Percentiles rank a stretch among this genome's conserved stretches.
Evolutionary conservation across 2,888 invertebrate genomes (phyloP).

Genomic region (Agrenia bidenticulata): DNA sequence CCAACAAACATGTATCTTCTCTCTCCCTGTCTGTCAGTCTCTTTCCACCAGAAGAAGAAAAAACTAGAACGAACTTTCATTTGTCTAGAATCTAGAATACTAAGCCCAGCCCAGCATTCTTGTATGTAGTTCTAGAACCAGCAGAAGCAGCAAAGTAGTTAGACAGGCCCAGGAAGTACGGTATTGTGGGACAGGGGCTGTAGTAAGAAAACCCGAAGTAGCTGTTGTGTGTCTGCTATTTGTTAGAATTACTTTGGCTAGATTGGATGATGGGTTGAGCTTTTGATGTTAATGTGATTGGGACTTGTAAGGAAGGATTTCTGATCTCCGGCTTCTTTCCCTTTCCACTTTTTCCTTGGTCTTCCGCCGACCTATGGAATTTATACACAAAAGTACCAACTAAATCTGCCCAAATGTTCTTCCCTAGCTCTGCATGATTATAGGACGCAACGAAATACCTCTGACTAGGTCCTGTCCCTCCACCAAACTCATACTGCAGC

Average conservation of each 20-base stretch:
- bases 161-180: not conserved
- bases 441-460: too few species aligned
- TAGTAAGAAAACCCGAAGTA: not conserved
- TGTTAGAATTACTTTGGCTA: constrained; percentile 13
- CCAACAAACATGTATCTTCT: not conserved
- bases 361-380: not conserved
- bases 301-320: constrained; percentile 13
- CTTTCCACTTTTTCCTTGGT: not conserved
- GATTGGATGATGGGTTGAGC: constrained; percentile 15
- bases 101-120: not conserved
- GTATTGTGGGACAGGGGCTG: not conserved
- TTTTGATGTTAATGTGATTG: constrained; percentile 18
- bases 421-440: too few species aligned
- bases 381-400: not conserved
- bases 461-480: too few species aligned
- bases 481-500: too few species aligned
- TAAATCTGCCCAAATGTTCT: too few species aligned
- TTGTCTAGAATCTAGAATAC: too few species aligned
- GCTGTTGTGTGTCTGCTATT: not conserved
- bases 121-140: not conserved
- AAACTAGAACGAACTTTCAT: not conserved
- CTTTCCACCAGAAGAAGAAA: not conserved
- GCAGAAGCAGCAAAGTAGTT: not conserved
- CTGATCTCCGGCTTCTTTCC: not conserved
- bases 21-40: constrained; percentile 3